Evolutionary conservation across 2,113 vertebrate genomes (phyloP), one percentile per base, ranked within the genome.

Genomic region (Podilymbus podiceps): DNA sequence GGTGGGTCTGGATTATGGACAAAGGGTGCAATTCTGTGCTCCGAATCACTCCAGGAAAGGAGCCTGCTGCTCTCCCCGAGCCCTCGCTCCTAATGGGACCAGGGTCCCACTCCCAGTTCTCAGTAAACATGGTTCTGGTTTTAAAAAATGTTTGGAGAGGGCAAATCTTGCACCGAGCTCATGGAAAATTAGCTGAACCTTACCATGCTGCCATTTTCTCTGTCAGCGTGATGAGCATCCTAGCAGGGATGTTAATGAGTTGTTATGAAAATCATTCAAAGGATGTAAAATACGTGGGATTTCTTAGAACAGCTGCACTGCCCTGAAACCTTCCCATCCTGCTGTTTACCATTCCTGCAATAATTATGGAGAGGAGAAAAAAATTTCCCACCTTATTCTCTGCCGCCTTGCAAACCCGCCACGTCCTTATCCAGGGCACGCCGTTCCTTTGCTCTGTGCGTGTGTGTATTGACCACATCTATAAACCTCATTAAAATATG

Each of bases 171-270:
- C 12, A 0, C 58, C 0, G 2, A 27, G 16, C 2, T 2, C 10
- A 0, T 5, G 50, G 68, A 20, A 40, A 88, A 30, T 28, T 1
- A 81, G 27, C 73, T 2, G 5, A 63, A 42, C 66, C 47, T 47
- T 38, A 6, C 40, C 25, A 2, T 0, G 2, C 42, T 76, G 47
- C 58, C 30, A 4, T 22, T 17, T n/a, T 42, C n/a, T 49, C 18
- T 2, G 30, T 15, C 21, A 72, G 33, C 8, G 21, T 28, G 55
- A 10, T 11, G 74, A 25, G 15, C 11, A n/a, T 66, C 50, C 44
- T 22, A 35, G 31, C 5, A 1, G 13, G 40, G 20, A 68, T 0
- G 2, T 5, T 5, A 38, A 14, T 4, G 7, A 68, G 30, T 11
- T 73, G 38, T 16, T 55, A 50, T 2, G 47, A 82, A 56, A 74